phyloP scores from a whole-genome alignment of 2,888 invertebrate species.

The Coenonympha glycerion region DNA sequence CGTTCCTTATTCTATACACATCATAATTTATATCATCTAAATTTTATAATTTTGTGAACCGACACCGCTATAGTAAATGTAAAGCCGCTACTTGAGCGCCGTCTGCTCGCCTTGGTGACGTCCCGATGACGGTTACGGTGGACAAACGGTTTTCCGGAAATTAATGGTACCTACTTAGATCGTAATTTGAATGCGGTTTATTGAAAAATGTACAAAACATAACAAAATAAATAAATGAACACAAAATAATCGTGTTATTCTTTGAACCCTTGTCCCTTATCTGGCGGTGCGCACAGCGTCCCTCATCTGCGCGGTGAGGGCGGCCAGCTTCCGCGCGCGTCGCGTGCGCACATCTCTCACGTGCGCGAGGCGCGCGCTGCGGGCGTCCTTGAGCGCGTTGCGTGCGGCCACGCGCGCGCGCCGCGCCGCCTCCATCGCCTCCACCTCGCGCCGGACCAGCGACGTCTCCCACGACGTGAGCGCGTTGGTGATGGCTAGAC shows the following conservation, averaged over 20 bases:
- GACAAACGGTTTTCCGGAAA: no score
- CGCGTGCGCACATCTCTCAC: slow-evolving; percentile 34
- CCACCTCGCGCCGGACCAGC: slow-evolving; percentile 44
- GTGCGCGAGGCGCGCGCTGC: slow-evolving; percentile 36
- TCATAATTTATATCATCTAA: no score
- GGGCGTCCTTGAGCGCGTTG: slow-evolving; percentile 42
- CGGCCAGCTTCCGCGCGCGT: slow-evolving; percentile 44
- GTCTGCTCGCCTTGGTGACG: no score
- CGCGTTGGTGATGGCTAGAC: slow-evolving; percentile 54
- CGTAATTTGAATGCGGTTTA: no score
- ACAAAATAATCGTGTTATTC: background rate
- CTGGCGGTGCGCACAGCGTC: slow-evolving; percentile 38
- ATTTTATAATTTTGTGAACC: no score
- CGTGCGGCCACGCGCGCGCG: slow-evolving; percentile 44
- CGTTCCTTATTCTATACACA: no score
- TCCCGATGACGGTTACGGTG: no score
- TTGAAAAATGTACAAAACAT: no score
- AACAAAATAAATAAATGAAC: background rate
- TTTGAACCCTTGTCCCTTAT: slow-evolving; percentile 8
- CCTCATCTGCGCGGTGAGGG: slow-evolving; percentile 48
- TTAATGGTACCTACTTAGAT: no score
- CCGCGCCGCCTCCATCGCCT: slow-evolving; percentile 41
- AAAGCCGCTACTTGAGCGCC: no score
- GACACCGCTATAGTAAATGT: no score
- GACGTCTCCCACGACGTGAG: slow-evolving; percentile 52